These are phyloP conservation scores for Pitangus sulphuratus DNA, from an alignment of 2,797 vertebrate genomes.

Conservation along the genomic window DNA sequence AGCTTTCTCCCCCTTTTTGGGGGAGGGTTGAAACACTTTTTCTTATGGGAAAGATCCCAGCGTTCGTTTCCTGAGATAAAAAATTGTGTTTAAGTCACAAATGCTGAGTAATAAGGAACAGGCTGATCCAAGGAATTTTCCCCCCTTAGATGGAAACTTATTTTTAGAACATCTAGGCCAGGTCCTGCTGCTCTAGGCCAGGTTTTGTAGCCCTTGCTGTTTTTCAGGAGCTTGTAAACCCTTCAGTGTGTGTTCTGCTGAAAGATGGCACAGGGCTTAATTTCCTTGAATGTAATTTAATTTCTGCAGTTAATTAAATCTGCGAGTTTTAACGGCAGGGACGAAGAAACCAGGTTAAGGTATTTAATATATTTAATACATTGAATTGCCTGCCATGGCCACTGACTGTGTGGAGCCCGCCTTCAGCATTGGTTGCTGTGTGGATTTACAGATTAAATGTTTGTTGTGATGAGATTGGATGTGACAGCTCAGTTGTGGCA, in stretches of 20 bases:
- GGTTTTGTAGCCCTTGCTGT: conserved; percentile 5
- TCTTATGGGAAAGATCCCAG: background rate
- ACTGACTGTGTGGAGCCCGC: too few species aligned
- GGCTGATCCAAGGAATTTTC: background rate
- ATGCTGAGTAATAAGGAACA: background rate
- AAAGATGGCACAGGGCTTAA: background rate
- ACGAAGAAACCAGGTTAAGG: background rate
- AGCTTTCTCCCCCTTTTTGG: background rate
- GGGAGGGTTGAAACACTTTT: background rate
- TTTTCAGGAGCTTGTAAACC: background rate
- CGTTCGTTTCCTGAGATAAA: background rate
- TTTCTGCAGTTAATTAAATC: background rate
- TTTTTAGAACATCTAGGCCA: background rate
- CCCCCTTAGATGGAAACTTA: background rate
- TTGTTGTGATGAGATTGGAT: background rate
- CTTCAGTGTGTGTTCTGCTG: background rate
- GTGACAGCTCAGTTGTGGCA: background rate
- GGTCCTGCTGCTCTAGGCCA: background rate
- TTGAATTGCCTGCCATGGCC: background rate
- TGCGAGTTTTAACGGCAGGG: background rate
- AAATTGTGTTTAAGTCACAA: background rate
- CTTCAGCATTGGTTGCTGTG: accelerated
- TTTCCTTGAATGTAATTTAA: background rate
- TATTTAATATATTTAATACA: background rate
- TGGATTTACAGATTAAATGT: conserved; percentile 4